Evolutionary conservation across 1,140 invertebrate species (phyloP), one percentile per base, ranked within the genome.

Genomic region (Thaumatotibia leucotreta): DNA sequence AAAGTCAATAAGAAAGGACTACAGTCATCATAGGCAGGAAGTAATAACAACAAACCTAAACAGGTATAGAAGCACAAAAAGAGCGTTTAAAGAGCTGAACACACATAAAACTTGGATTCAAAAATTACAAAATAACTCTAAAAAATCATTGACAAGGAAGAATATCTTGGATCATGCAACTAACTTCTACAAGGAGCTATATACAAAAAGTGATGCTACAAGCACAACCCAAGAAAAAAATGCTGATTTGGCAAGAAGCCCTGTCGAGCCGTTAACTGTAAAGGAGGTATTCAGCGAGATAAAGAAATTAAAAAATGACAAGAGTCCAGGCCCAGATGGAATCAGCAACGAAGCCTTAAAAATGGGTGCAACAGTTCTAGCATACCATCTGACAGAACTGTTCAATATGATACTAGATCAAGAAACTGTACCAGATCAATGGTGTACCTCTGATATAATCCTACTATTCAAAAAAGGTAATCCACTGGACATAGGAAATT

Each of bases 51-150:
- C 39, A 68, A 79, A 75, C 39, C 9, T 76, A 6, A 69, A 65
- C 0, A 70, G 65, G 6, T 69, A 27, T 50, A 67, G 70, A 69
- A 76, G 77, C 52, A 20, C 64, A n/a, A 75, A 72, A 54, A 73
- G 45, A 67, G 69, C 72, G 0, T 73, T 29, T 6, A 78, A 73
- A 54, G 63, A 79, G 65, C 49, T 79, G 63, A 72, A 3, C 17
- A 65, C 63, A 61, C 61, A 74, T 8, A 75, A 71, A 69, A 32
- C 54, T 54, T 79, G 73, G 77, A 77, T 75, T 8, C 71, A 71
- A 61, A 73, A 72, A 63, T 50, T 74, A 27, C 24, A 74, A 49
- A 8, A 29, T 0, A 58, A 70, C 9, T 54, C 54, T 31, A 24
- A 62, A 52, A 31, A 68, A 69, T 73, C 65, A 5, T 67, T 66